Evolutionary conservation across 2,113 vertebrate species (phyloP), one percentile per base, ranked within the genome.

Genomic region (Vicugna pacos): DNA sequence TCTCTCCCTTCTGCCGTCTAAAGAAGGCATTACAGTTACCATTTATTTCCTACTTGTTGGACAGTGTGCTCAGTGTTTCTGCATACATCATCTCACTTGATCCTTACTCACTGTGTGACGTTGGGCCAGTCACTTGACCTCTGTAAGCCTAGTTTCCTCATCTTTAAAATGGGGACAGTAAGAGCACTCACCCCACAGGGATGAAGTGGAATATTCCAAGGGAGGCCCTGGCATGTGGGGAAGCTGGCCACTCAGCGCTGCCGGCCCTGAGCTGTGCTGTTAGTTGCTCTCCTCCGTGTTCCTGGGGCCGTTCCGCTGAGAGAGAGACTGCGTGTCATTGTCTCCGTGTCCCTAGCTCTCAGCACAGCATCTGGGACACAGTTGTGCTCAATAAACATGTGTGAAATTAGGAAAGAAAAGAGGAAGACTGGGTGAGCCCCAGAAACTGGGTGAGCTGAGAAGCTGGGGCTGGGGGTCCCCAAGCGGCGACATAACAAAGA

Each of bases 21-120:
- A 69, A 84, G 26, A 54, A 94, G 80, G 38, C 62, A 17, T n/a
- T 67, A 70, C 26, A 48, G 77, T 89, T 75, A 19, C 32, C 79
- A 42, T 81, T 73, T 75, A 90, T 65, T 89, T 91, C 67, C 70
- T n/a, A 5, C 14, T 67, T 52, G 56, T 76, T 82, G n/a, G 79
- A n/a, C 48, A 22, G 2, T 19, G 70, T n/a, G 72, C 26, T 24
- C 30, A 48, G 80, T 17, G 26, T 24, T 62, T 89, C 46, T 77
- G n/a, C 4, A 5, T n/a, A 14, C 1, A 26, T 46, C n/a, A 48
- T 82, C 77, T 91, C 81, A 81, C 60, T 91, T 70, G 65, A 32
- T 83, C 65, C 58, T 28, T 58, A 83, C 46, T 48, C 60, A 77
- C 30, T 38, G 3, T 50, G 69, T 83, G 85, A 22, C 69, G 52